A percentile compares a stretch with the other conserved stretches of the same genome.
phyloP scores from a whole-genome alignment of 2,888 invertebrate species.

The Drosophila gaucha region DNA sequence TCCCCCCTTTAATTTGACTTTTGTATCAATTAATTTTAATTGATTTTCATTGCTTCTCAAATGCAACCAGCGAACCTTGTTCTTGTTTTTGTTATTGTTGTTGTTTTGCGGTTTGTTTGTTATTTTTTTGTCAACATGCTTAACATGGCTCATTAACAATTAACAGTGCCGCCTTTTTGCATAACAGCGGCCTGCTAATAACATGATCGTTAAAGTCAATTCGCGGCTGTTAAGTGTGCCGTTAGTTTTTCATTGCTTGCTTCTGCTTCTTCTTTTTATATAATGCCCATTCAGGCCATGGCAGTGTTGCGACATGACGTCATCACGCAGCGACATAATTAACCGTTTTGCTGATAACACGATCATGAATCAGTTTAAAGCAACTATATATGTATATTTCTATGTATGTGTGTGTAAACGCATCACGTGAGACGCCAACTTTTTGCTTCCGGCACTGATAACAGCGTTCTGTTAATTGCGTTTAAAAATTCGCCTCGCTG shows the following conservation, averaged over 20 bases:
- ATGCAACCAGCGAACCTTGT: conserved; percentile 53
- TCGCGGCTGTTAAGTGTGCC: conserved; percentile 18
- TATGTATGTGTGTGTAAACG: background rate
- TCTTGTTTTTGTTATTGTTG: conserved; percentile 26
- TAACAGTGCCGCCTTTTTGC: conserved; percentile 32
- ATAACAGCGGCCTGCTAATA: conserved; percentile 34
- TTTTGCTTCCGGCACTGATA: conserved; percentile 1
- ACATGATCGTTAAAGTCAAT: conserved; percentile 27
- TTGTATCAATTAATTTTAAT: conserved; percentile 81
- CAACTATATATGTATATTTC: background rate
- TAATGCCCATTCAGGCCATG: conserved; percentile 9
- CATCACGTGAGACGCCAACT: conserved; percentile 16
- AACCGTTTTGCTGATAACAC: conserved; percentile 30
- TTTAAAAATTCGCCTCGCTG: conserved; percentile 14
- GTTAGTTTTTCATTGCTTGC: conserved; percentile 4
- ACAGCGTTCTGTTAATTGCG: conserved; percentile 1
- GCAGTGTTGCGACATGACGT: conserved; percentile 31
- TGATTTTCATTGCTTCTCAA: conserved; percentile 79
- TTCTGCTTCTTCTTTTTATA: background rate
- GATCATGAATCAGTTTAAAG: conserved; percentile 35
- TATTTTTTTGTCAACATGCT: conserved; percentile 25
- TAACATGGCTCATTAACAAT: conserved; percentile 43
- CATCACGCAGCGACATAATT: conserved; percentile 16
- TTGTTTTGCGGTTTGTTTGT: conserved; percentile 13
- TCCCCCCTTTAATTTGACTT: conserved; percentile 67